A percentile compares a stretch with the other conserved stretches of the same genome.
Evolutionary conservation across 2,888 invertebrate species (phyloP).

Genomic region (Eupithecia pulchellata): DNA sequence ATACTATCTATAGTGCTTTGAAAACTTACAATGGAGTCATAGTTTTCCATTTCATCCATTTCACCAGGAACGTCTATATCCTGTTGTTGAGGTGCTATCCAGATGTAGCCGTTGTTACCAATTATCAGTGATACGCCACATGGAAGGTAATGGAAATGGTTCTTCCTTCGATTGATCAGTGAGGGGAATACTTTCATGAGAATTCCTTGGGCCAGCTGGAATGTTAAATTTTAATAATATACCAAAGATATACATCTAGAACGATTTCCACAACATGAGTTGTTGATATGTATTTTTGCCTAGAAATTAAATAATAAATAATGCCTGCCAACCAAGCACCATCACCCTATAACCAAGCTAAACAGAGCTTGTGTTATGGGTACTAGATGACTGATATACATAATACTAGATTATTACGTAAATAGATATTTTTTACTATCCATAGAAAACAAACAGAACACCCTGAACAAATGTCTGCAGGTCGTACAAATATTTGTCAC

Average conservation of each 20-base stretch:
- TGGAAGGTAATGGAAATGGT: slow-evolving; percentile 97
- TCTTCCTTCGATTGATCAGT: slow-evolving; percentile 95
- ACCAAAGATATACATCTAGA: too few species aligned
- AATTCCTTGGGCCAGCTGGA: slow-evolving; percentile 93
- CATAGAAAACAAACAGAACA: too few species aligned
- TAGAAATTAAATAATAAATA: too few species aligned
- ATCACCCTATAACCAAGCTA: too few species aligned
- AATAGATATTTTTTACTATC: too few species aligned
- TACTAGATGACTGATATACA: too few species aligned
- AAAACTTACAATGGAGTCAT: slow-evolving; percentile 42
- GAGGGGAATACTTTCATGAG: slow-evolving; percentile 96
- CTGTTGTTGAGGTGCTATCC: slow-evolving; percentile 91
- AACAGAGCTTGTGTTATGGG: too few species aligned
- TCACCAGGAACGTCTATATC: slow-evolving; percentile 77
- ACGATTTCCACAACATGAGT: not conserved
- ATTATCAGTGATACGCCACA: slow-evolving; percentile 97
- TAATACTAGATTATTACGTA: too few species aligned
- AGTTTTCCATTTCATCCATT: slow-evolving; percentile 62
- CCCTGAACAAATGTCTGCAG: too few species aligned
- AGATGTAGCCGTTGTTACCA: slow-evolving; percentile 98
- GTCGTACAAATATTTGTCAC: too few species aligned
- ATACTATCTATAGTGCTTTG: not conserved
- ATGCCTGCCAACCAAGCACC: too few species aligned
- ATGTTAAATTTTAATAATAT: not conserved
- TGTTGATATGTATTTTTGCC: too few species aligned